phyloP scores from a whole-genome alignment of 2,888 invertebrate genomes.

The Gymnosoma rotundatum region DNA sequence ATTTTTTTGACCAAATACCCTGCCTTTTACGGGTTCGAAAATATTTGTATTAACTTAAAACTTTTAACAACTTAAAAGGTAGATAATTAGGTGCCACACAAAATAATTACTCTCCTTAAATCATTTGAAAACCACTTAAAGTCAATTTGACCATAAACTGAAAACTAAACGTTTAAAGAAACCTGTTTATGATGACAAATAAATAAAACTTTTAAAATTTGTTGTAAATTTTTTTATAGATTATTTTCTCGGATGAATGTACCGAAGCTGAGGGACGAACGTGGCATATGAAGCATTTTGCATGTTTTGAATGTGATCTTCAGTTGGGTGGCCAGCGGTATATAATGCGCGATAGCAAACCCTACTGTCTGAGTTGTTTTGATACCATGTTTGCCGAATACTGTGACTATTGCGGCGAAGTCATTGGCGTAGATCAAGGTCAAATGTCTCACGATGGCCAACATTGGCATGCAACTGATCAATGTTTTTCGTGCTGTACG shows the following conservation, averaged over 20 bases:
- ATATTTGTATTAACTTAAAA: constrained; percentile 16
- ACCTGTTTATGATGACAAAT: background rate
- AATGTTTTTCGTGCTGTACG: constrained; percentile 96
- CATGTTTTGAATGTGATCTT: constrained; percentile 96
- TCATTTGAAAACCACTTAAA: background rate
- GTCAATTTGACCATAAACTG: constrained; percentile 6
- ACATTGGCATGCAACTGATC: constrained; percentile 98
- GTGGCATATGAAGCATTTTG: constrained; percentile 99
- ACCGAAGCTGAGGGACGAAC: constrained; percentile 99
- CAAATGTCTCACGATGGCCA: constrained; percentile 99
- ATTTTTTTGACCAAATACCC: background rate
- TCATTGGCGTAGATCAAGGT: constrained; percentile 97
- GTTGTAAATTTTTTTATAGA: constrained; percentile 84
- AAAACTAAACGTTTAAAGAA: background rate
- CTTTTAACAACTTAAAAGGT: constrained; percentile 14
- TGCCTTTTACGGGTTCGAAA: background rate
- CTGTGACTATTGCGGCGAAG: constrained; percentile 97
- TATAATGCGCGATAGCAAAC: constrained; percentile 97
- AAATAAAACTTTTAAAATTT: background rate
- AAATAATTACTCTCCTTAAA: constrained; percentile 36
- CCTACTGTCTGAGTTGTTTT: constrained; percentile 97
- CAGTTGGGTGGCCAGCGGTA: constrained; percentile 98
- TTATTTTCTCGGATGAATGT: constrained; percentile 98
- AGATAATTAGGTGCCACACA: constrained; percentile 48
- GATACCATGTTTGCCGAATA: constrained; percentile 98